Conservation (phyloP, 2,113 vertebrate genomes). For the Hippocampus comes region DNA sequence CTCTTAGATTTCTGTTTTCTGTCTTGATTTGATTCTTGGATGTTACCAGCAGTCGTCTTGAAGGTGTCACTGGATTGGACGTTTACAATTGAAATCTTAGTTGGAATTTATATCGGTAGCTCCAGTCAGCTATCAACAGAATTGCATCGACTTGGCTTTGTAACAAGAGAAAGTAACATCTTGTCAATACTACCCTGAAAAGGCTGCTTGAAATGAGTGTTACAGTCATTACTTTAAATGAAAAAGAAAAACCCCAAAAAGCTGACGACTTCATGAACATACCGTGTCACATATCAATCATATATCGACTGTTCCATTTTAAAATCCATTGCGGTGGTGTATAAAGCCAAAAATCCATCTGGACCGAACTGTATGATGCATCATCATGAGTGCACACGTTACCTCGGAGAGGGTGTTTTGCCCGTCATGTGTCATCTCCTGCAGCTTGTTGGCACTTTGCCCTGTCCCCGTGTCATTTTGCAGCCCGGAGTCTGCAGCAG, state of each 20-base stretch:
- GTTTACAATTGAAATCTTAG: neutral
- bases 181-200: neutral
- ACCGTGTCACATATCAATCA: too few species aligned
- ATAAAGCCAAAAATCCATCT: constrained; percentile 1
- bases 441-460: constrained; percentile 48
- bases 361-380: neutral
- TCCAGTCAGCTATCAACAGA: neutral
- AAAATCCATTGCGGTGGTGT: neutral
- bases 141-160: neutral
- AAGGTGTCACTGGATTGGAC: too few species aligned
- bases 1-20: neutral
- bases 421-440: constrained; percentile 76
- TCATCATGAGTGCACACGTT: constrained; percentile 7
- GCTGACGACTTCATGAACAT: too few species aligned
- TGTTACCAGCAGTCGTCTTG: neutral
- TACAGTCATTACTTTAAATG: too few species aligned
- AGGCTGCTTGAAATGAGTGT: too few species aligned
- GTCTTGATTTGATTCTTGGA: neutral
- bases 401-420: constrained; percentile 85
- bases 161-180: neutral
- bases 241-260: too few species aligned
- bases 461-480: constrained; percentile 6
- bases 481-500: constrained; percentile 15
- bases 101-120: neutral
- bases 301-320: neutral